Base-by-base conservation (phyloP, 2,113 vertebrate genomes). In the Etheostoma cragini region DNA sequence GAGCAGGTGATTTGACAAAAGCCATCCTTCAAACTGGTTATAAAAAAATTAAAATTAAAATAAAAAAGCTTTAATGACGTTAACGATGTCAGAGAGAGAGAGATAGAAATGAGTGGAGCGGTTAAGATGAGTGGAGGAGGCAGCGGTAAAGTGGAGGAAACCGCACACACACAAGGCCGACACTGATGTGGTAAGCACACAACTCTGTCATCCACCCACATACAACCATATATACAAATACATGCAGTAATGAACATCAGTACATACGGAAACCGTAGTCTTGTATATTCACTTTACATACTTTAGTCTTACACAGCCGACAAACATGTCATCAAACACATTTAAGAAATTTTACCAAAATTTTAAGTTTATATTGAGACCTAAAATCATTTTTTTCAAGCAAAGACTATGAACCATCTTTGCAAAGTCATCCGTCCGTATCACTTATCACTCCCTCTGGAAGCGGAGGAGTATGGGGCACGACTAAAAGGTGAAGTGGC, bases 151-250 rank as follows among this genome's bases (percentile, higher is more conserved):
- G 67, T 33, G 53, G 53, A 83, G 77, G 71, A 90, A 90, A 87
- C 89, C 89, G 38, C 38, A 75, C 84, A 83, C 84, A 72, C 80
- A 82, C 73, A 82, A 52, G n/a, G 62, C 76, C 19, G 68, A 77
- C 85, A 67, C 80, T 91, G 87, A 89, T 91, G 89, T 87, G 87
- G 89, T 75, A 46, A 84, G 75, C 58, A 47, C 80, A 87, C 1
- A 83, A 54, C 33, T 81, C 83, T 81, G 83, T 82, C 73, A 82
- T 81, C 80, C 53, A 14, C 82, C 80, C 80, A 85, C 87, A 71
- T 73, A 62, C 33, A 69, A 17, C 33, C 54, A 42, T 65, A 56
- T 67, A 67, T 50, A 69, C n/a, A 76, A 11, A 53, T 33, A 38
- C 50, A 57, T 46, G 33, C 2, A 15, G 45, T 10, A 22, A 24